Percentiles rank a stretch among this genome's conserved stretches.
phyloP scores from a whole-genome alignment of 2,888 invertebrate species.

The Ophion obscuratus region DNA sequence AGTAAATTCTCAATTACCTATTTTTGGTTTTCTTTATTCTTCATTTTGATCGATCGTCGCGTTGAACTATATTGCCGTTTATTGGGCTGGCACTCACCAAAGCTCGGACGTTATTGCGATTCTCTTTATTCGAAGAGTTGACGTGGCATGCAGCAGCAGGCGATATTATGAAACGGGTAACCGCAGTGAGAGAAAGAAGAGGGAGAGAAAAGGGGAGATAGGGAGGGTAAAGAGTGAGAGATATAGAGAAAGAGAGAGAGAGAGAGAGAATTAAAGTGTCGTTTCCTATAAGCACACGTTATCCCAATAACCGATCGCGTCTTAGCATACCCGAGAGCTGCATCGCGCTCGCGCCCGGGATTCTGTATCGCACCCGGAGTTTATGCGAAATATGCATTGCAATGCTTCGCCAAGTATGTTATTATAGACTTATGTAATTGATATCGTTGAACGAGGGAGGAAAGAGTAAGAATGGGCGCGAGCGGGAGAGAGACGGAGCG shows the following conservation, averaged over 20 bases:
- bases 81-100: slow-evolving; percentile 7
- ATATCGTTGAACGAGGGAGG: slow-evolving; percentile 42
- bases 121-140: slow-evolving; percentile 15
- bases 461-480: slow-evolving; percentile 6
- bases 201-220: no score
- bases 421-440: slow-evolving; percentile 62
- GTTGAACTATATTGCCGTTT: no score
- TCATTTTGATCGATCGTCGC: no score
- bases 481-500: background rate
- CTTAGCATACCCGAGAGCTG: slow-evolving; percentile 14
- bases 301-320: slow-evolving; percentile 62
- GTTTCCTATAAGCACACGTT: slow-evolving; percentile 45
- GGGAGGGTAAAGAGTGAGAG: background rate
- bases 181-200: slow-evolving; percentile 7
- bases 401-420: slow-evolving; percentile 55
- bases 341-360: slow-evolving; percentile 10
- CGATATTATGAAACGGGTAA: slow-evolving; percentile 48
- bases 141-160: background rate
- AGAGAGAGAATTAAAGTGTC: slow-evolving; percentile 25
- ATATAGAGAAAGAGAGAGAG: slow-evolving; percentile 4
- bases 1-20: background rate
- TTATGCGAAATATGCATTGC: slow-evolving; percentile 58
- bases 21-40: no score
- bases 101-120: slow-evolving; percentile 44
- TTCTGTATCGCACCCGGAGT: slow-evolving; percentile 40